Evolutionary conservation across 2,113 vertebrate genomes (phyloP).

Genomic region (Rallus limicola): DNA sequence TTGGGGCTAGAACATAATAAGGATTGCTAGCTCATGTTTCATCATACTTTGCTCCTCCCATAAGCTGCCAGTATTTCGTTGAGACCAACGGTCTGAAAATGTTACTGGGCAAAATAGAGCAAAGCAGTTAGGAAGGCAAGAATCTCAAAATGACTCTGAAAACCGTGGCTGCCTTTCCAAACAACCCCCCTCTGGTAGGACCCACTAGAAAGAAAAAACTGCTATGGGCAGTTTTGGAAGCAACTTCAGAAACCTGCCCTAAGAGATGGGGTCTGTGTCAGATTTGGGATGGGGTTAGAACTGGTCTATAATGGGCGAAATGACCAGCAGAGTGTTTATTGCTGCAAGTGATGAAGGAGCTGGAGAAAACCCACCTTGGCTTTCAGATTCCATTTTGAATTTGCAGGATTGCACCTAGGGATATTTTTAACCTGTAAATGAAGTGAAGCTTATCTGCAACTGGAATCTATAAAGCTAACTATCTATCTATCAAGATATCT

Average conservation of each 20-base stretch:
- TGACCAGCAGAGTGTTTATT: not conserved
- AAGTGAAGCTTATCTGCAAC: not conserved
- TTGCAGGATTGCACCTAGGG: not conserved
- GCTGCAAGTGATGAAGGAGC: not conserved
- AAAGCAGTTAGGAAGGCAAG: not conserved
- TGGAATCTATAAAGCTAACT: not conserved
- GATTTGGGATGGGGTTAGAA: not conserved
- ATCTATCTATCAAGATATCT: not conserved
- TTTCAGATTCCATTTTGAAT: not conserved
- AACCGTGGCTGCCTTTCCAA: not conserved
- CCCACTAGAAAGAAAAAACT: not conserved
- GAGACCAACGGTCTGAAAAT: not conserved
- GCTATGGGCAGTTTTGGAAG: not conserved
- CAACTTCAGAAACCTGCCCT: not conserved
- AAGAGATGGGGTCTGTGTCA: not conserved
- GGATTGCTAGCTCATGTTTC: not conserved
- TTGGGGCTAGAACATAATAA: fast-evolving
- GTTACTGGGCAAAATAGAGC: not conserved
- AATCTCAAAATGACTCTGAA: not conserved
- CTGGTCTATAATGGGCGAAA: not conserved
- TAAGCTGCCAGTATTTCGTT: not conserved
- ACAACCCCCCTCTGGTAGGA: not conserved
- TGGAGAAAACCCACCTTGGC: not conserved
- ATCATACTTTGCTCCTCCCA: not conserved
- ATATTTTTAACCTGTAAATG: not conserved